Evolutionary conservation across 2,797 vertebrate genomes (phyloP), one percentile per base, ranked within the genome.

Genomic region (Molossus alvarezi): DNA sequence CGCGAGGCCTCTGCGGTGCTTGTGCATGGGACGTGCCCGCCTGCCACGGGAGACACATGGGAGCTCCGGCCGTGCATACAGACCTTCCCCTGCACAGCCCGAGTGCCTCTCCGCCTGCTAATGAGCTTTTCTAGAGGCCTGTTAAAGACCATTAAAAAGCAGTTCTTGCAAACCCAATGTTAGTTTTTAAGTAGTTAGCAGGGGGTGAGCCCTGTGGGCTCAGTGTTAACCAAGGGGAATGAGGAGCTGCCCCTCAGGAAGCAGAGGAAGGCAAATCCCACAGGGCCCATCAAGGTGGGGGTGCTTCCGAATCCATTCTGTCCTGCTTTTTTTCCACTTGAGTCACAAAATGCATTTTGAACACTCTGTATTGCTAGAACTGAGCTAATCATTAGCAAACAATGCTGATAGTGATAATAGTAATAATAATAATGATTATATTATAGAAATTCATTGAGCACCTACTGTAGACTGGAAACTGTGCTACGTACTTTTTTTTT

Each of bases 61-160:
- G 60, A 88, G 88, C 92, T 95, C 93, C 37, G 94, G 77, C 14
- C 0, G 75, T 79, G 97, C 57, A 73, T 55, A 51, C 91, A 97
- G 93, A 84, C 96, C 91, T 62, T 5, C 3, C 62, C 91, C 93
- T 96, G 84, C 88, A 90, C 80, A 97, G 94, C 98, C 84, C 51
- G 60, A 77, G 97, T 95, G 89, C 90, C 93, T 96, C n/a, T 69
- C 27, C 9, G 91, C 79, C 96, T 97, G 92, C 85, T 98, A 98
- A 98, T 98, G 98, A 98, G 97, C 88, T 98, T 98, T 98, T 96
- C 97, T 95, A 83, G 95, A 97, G 96, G 97, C 65, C 8, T 97
- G 72, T 77, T 89, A 95, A 98, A 96, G 95, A 97, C 98, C 76
- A 96, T 98, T 98, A 98, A 97, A 97, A 97, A 97, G 53, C 83